Evolutionary conservation across 1,140 invertebrate species (phyloP), one percentile per base, ranked within the genome.

Genomic region (Ips nitidus): DNA sequence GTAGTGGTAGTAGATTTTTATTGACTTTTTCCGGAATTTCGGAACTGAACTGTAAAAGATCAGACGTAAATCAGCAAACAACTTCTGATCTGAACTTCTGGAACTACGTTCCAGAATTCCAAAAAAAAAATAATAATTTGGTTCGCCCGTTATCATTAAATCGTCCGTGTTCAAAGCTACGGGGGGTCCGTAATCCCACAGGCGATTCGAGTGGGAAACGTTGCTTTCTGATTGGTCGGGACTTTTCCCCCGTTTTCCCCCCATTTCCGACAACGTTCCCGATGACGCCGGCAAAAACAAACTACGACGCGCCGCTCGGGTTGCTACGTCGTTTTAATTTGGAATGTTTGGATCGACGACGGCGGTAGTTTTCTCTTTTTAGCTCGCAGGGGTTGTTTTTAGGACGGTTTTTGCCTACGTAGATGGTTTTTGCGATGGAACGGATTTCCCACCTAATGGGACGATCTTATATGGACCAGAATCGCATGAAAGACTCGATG

Each of bases 241-340:
- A 22, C 2, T 37, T 5, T 37, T 37, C 52, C 6, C 36, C 52
- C 4, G 8, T 37, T 55, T 55, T 38, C 37, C 37, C 37, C 52
- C 4, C 4, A 5, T n/a, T 47, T 47, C 4, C 45, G 45, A 47
- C 45, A n/a, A 47, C 45, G 45, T 47, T n/a, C n/a, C 37, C 37
- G 52, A 22, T 41, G 56, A 73, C 66, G 63, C 73, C 72, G 67
- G 76, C 76, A 78, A 78, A 78, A 79, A 78, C 78, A 76, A 78
- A 78, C 76, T 76, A 74, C 76, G 74, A 74, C 68, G 61, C 61
- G 72, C 52, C 66, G 70, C 73, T 72, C 70, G 73, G 70, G 68
- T 76, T 71, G 69, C 74, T 72, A 67, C 59, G 73, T 70, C 69
- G 74, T 74, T 76, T 72, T 75, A 76, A 75, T 76, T 75, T 73